Conservation (phyloP, 2,888 invertebrate genomes). For the Pristionchus entomophagus region DNA sequence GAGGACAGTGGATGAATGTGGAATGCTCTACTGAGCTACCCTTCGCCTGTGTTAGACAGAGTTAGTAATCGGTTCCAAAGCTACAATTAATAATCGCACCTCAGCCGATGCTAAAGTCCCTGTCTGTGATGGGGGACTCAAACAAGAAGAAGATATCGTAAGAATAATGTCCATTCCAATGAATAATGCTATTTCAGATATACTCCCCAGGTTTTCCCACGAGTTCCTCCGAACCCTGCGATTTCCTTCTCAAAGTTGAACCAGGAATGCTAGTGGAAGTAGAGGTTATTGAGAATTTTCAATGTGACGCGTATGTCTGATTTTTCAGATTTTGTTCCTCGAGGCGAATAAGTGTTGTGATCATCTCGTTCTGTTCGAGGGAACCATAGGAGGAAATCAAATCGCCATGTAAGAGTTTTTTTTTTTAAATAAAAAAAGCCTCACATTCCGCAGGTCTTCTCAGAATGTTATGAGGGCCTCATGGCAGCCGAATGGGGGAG, state of each 20-base stretch:
- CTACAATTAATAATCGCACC: too few species aligned
- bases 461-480: slow-evolving; percentile 8
- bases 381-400: background rate
- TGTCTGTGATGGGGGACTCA: background rate
- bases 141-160: background rate
- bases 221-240: background rate
- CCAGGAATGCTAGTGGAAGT: background rate
- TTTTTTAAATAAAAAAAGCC: background rate
- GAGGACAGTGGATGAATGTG: too few species aligned
- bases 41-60: too few species aligned
- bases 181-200: background rate
- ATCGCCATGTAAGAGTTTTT: background rate
- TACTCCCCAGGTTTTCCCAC: background rate
- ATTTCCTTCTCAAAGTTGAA: slow-evolving; percentile 15
- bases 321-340: background rate
- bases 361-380: background rate
- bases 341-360: background rate
- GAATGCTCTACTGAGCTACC: too few species aligned
- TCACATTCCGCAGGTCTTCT: background rate
- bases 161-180: background rate
- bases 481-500: slow-evolving; percentile 7
- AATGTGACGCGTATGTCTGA: background rate
- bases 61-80: too few species aligned
- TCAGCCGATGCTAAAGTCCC: background rate
- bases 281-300: background rate